Percentiles rank a stretch among this genome's conserved stretches.
Evolutionary conservation across 2,797 vertebrate genomes (phyloP).

Genomic region (Bucorvus abyssinicus): DNA sequence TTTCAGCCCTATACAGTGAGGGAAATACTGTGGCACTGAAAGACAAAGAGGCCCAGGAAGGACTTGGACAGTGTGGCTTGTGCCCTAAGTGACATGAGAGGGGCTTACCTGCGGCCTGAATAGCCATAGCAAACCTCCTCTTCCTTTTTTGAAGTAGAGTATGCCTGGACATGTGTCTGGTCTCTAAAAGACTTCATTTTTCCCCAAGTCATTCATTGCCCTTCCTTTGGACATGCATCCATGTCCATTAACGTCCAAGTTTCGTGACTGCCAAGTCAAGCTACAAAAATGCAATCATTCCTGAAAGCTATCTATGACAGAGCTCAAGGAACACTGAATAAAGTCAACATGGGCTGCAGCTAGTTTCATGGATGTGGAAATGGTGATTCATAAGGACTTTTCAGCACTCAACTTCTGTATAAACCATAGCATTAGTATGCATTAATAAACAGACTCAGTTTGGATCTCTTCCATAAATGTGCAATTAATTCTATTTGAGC

Average conservation of each 20-base stretch:
- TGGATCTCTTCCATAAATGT: background rate
- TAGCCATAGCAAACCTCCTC: background rate
- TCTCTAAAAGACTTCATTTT: background rate
- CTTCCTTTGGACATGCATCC: background rate
- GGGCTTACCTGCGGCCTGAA: accelerated
- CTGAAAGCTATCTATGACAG: background rate
- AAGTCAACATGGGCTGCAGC: background rate
- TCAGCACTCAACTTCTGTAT: background rate
- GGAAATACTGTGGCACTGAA: background rate
- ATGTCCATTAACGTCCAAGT: too few relatives aligned
- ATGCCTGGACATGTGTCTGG: too few relatives aligned
- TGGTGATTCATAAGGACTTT: background rate
- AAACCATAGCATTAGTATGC: background rate
- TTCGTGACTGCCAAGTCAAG: background rate
- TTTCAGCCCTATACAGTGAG: background rate
- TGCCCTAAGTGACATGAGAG: background rate
- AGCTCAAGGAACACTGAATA: background rate
- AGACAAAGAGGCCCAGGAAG: background rate
- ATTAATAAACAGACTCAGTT: background rate
- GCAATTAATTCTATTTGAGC: background rate
- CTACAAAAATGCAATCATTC: background rate
- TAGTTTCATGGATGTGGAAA: background rate
- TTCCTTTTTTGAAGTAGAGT: background rate
- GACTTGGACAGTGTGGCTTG: background rate
- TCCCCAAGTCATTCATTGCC: background rate